Percentiles rank a stretch among this genome's conserved stretches.
phyloP scores from a whole-genome alignment of 2,797 vertebrate species.

The Sitta carolinensis region DNA sequence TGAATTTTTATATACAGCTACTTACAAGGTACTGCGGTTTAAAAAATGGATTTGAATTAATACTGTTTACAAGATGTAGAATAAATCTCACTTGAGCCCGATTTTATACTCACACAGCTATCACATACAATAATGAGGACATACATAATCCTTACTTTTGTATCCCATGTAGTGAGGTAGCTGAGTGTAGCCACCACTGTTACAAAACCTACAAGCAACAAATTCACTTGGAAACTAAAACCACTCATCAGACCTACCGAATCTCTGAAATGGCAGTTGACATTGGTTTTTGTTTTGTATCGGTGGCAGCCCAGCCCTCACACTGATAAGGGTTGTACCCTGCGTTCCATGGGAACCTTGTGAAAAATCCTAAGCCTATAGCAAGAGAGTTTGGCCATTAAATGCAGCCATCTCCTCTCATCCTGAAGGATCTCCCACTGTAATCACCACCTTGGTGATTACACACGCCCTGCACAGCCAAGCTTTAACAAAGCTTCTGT shows the following conservation, averaged over 20 bases:
- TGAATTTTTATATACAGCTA: background rate
- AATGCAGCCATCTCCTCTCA: background rate
- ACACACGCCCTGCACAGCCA: background rate
- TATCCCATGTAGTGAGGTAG: background rate
- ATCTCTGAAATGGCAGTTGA: background rate
- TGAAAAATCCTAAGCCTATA: background rate
- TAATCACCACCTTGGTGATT: background rate
- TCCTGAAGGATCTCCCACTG: background rate
- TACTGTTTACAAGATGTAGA: background rate
- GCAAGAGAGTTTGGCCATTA: background rate
- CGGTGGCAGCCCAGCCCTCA: background rate
- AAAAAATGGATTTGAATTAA: background rate
- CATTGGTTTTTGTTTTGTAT: background rate
- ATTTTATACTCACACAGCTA: background rate
- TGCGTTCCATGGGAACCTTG: background rate
- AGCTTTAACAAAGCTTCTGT: background rate
- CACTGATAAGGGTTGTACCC: background rate
- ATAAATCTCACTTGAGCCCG: background rate
- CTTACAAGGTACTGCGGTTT: background rate
- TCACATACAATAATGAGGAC: background rate
- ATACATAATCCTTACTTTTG: background rate
- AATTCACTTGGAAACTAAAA: background rate
- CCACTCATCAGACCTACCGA: background rate
- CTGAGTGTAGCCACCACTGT: background rate
- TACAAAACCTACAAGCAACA: background rate